phyloP scores from a whole-genome alignment of 2,888 invertebrate genomes.

The Ellobium chinense region DNA sequence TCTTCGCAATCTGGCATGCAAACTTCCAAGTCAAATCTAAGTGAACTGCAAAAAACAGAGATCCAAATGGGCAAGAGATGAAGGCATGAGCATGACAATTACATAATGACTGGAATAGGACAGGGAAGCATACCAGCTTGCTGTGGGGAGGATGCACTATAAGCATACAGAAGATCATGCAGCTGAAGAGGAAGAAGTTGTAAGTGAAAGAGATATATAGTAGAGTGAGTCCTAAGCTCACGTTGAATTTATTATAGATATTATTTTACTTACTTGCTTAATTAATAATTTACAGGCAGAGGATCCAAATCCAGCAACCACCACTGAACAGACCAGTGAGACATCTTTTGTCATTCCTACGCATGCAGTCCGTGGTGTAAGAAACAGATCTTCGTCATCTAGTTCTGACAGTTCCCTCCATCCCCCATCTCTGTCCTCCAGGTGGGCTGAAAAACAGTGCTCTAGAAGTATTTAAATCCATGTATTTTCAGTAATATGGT shows the following conservation, averaged over 20 bases:
- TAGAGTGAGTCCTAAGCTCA: background rate
- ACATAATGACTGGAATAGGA: too few relatives aligned
- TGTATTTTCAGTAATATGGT: too few relatives aligned
- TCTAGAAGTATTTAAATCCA: too few relatives aligned
- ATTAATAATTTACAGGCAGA: background rate
- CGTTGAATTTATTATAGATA: background rate
- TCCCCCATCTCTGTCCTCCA: constrained; percentile 17
- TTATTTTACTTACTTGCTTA: background rate
- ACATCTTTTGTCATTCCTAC: constrained; percentile 3
- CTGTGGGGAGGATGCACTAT: background rate
- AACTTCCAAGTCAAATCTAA: too few relatives aligned
- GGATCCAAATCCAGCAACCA: background rate
- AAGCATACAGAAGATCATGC: background rate
- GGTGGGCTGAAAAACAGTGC: too few relatives aligned
- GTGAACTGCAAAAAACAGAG: too few relatives aligned
- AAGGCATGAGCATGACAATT: too few relatives aligned
- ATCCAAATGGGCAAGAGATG: too few relatives aligned
- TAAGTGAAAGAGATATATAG: background rate
- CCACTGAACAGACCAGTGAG: background rate
- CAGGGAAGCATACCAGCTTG: background rate
- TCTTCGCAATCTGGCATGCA: too few relatives aligned
- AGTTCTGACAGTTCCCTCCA: constrained; percentile 16
- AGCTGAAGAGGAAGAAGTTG: too few relatives aligned
- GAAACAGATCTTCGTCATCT: background rate
- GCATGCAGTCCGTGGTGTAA: background rate